Conservation (phyloP, 2,113 vertebrate genomes). For the Oncorhynchus nerka region DNA sequence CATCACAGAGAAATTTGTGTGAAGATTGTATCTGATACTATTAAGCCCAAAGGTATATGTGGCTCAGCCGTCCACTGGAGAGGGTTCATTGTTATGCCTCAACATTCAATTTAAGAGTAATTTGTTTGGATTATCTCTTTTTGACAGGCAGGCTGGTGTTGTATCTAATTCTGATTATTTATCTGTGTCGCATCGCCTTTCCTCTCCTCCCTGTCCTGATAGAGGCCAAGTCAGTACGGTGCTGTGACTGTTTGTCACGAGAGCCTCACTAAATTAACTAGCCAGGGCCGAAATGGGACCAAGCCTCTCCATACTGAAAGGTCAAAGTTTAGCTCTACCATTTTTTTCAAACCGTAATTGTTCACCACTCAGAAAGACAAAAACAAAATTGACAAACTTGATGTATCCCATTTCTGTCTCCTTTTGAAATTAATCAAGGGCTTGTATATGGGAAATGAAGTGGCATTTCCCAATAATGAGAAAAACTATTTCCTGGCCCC, state of each 20-base stretch:
- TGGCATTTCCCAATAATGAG: conserved; percentile 53
- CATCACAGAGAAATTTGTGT: neutral
- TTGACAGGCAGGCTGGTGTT: neutral
- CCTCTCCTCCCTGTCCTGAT: neutral
- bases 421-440: conserved; percentile 11
- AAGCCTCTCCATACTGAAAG: neutral
- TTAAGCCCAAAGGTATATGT: neutral
- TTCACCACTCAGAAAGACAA: neutral
- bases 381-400: neutral
- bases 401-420: neutral
- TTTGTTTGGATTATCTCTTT: neutral
- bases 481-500: conserved; percentile 1
- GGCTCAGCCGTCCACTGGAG: neutral
- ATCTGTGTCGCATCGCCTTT: neutral
- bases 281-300: neutral
- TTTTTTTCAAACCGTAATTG: neutral
- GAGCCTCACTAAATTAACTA: neutral
- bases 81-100: neutral
- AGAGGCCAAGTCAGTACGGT: too few species aligned
- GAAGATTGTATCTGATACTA: neutral
- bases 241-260: too few species aligned
- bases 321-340: neutral
- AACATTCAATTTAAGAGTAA: neutral
- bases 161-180: conserved; percentile 2
- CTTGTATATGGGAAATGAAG: conserved; percentile 47